Evolutionary conservation across 2,113 vertebrate genomes (phyloP).

Genomic region (Atherinomorus stipes): DNA sequence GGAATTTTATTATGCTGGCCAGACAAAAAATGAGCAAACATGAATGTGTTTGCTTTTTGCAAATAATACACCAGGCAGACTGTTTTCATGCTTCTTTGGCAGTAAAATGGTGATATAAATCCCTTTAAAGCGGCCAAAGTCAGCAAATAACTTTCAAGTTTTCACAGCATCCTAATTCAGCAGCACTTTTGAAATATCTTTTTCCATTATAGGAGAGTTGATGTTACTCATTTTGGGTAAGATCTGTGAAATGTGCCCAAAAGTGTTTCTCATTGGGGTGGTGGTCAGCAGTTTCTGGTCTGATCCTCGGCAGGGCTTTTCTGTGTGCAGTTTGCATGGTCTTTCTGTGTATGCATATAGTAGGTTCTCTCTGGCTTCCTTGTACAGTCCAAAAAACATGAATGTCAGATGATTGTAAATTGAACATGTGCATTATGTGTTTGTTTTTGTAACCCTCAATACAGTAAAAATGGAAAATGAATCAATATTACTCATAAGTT

Average conservation of each 20-base stretch:
- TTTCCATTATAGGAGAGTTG: not conserved
- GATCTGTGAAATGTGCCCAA: too few relatives aligned
- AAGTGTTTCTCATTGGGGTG: not conserved
- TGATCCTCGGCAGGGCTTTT: too few relatives aligned
- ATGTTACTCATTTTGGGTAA: not conserved
- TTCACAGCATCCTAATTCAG: not conserved
- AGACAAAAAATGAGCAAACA: not conserved
- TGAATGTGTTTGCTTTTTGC: constrained; percentile 4
- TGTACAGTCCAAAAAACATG: too few relatives aligned
- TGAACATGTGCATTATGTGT: too few relatives aligned
- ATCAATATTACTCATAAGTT: too few relatives aligned
- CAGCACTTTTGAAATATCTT: not conserved
- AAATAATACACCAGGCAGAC: not conserved
- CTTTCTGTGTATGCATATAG: too few relatives aligned
- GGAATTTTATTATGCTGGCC: not conserved
- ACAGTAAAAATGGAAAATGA: too few relatives aligned
- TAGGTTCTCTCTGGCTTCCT: too few relatives aligned
- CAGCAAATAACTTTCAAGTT: not conserved
- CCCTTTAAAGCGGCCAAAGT: not conserved
- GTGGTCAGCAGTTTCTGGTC: too few relatives aligned
- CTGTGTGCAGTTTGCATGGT: too few relatives aligned
- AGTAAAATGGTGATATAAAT: not conserved
- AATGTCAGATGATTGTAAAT: too few relatives aligned
- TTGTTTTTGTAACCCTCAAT: too few relatives aligned
- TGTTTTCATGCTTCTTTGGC: not conserved